Evolutionary conservation across 2,888 invertebrate species (phyloP), one percentile per base, ranked within the genome.

Genomic region (Criorhina ranunculi): DNA sequence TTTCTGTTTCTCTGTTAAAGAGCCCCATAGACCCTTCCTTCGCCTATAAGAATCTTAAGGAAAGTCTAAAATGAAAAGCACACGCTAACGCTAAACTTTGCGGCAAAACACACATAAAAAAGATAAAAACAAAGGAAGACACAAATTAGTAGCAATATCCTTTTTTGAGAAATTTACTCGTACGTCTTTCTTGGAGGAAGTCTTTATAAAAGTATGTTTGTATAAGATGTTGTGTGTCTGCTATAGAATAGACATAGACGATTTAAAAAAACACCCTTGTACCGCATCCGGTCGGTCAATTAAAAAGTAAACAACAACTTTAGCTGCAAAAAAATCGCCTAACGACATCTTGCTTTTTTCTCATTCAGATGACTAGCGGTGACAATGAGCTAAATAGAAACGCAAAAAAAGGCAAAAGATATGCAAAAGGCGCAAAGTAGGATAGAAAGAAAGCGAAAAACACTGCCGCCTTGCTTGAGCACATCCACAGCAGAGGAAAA

Each of bases 91-190:
- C 9, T 55, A 5, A 69, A 57, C 62, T 81, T 57, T 57, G 42
- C 57, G 11, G 57, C 33, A 29, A 55, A 75, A 64, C 24, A 75
- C 35, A 37, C 51, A 59, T 49, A 64, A 73, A 69, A 75, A 51
- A 51, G 15, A 44, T 53, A 51, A 64, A 60, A 77, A 77, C 72
- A 72, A 77, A 66, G 60, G 37, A 70, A 76, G 66, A 60, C 66
- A 66, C 70, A 77, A 82, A 82, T 82, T 72, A 82, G 66, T 53
- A 82, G 70, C 76, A 53, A 66, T 42, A 72, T 72, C 51, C 76
- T 29, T 66, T n/a, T 40, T 40, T 49, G 6, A 17, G 46, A 24
- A 12, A 49, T 19, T 40, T 24, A 35, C 7, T 15, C 40, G 31
- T 67, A 37, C 15, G 31, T 51, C 15, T 29, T 24, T 55, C 37